A percentile compares a stretch with the other conserved stretches of the same genome.
Evolutionary conservation across 2,113 vertebrate species (phyloP).

Genomic region (Amia ocellicauda): DNA sequence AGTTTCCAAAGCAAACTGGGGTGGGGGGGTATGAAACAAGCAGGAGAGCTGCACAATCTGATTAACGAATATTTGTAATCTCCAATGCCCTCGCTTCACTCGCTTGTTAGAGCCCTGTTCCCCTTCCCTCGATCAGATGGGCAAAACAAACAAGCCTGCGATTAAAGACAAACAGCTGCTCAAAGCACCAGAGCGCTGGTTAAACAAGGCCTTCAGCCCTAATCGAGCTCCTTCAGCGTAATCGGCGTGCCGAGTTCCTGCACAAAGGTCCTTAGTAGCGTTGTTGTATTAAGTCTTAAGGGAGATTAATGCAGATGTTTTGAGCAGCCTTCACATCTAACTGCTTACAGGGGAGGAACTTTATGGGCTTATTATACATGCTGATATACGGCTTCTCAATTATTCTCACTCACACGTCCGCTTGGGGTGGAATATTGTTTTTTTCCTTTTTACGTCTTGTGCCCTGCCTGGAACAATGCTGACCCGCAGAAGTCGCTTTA

Average conservation of each 20-base stretch:
- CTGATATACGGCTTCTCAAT: background rate
- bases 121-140: too few relatives aligned
- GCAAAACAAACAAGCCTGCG: too few relatives aligned
- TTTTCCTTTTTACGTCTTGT: too few relatives aligned
- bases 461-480: too few relatives aligned
- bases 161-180: background rate
- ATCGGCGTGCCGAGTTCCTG: background rate
- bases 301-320: slow-evolving; percentile 1
- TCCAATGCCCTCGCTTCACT: too few relatives aligned
- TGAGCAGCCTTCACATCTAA: background rate
- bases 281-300: background rate
- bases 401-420: background rate
- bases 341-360: slow-evolving; percentile 3
- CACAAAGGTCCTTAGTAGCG: background rate
- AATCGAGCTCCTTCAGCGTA: background rate
- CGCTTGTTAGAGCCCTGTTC: too few relatives aligned
- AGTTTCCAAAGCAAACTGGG: too few relatives aligned
- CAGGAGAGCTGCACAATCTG: too few relatives aligned
- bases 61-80: too few relatives aligned
- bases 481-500: background rate
- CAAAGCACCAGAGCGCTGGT: background rate
- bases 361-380: background rate
- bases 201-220: background rate
- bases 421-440: background rate
- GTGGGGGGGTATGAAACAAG: too few relatives aligned